Evolutionary conservation across 1,140 invertebrate species (phyloP).

Genomic region (Eufriesea mexicana): DNA sequence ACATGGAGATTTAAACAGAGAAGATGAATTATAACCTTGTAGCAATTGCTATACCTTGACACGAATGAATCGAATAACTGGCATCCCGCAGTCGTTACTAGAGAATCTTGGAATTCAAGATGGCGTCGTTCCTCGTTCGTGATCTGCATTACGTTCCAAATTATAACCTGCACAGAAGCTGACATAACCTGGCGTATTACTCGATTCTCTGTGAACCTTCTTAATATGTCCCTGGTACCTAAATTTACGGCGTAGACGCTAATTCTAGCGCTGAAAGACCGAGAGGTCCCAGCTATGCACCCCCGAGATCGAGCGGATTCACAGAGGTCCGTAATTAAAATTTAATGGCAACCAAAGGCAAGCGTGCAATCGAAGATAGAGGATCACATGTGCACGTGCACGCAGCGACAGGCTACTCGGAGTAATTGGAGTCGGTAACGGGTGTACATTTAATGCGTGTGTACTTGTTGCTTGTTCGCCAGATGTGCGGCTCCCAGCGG

Average conservation of each 20-base stretch:
- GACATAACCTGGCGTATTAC: neutral
- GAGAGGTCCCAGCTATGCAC: neutral
- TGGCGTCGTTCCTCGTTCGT: constrained; percentile 16
- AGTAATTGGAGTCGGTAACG: constrained; percentile 64
- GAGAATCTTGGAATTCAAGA: constrained; percentile 27
- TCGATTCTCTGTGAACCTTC: neutral
- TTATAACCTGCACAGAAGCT: too few relatives aligned
- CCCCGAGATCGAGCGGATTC: neutral
- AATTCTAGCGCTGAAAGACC: too few relatives aligned
- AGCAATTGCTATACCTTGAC: constrained; percentile 50
- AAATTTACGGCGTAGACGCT: too few relatives aligned
- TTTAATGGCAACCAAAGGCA: neutral
- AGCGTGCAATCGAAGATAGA: constrained; percentile 24
- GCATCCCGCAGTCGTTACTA: too few relatives aligned
- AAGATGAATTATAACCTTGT: neutral
- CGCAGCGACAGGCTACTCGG: constrained; percentile 44
- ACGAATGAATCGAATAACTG: constrained; percentile 26
- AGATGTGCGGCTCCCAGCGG: constrained; percentile 71
- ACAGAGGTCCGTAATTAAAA: constrained; percentile 3
- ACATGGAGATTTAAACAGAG: too few relatives aligned
- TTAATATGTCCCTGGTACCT: neutral
- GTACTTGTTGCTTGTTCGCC: constrained; percentile 74
- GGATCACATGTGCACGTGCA: constrained; percentile 47
- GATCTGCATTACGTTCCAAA: constrained; percentile 43
- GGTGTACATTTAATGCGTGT: constrained; percentile 67